Evolutionary conservation across 2,797 vertebrate species (phyloP).

Genomic region (Scomberomorus guttatus): DNA sequence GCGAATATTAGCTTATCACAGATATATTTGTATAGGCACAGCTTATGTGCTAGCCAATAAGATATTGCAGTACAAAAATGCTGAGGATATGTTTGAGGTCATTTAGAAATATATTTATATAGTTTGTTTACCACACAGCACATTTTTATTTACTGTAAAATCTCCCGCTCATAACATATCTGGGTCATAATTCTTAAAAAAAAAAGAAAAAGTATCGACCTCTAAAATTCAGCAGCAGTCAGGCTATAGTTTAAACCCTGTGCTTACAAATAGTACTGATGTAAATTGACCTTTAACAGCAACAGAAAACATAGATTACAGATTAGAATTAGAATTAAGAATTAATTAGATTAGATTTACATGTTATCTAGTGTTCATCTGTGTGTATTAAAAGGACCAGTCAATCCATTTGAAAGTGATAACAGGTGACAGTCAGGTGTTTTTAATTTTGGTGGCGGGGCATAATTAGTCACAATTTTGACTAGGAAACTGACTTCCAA

Average conservation of each 20-base stretch:
- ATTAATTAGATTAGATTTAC: background rate
- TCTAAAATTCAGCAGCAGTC: background rate
- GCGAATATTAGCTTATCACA: background rate
- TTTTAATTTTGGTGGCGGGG: no score
- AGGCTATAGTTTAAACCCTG: background rate
- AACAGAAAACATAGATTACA: background rate
- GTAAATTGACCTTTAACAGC: background rate
- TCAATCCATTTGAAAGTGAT: background rate
- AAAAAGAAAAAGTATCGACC: background rate
- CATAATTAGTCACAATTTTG: no score
- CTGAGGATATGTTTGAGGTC: background rate
- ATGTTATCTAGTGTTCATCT: background rate
- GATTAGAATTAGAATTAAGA: no score
- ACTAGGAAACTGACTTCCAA: no score
- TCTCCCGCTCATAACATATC: background rate
- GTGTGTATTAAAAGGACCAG: background rate
- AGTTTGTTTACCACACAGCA: background rate
- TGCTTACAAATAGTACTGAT: constrained; percentile 4
- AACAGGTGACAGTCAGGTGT: no score
- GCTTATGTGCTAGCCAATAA: background rate
- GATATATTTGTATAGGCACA: background rate
- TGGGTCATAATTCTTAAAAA: background rate
- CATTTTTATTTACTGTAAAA: background rate
- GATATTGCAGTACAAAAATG: background rate
- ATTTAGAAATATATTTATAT: background rate